Conservation (phyloP, 1,140 invertebrate species). For the Ooceraea biroi region DNA sequence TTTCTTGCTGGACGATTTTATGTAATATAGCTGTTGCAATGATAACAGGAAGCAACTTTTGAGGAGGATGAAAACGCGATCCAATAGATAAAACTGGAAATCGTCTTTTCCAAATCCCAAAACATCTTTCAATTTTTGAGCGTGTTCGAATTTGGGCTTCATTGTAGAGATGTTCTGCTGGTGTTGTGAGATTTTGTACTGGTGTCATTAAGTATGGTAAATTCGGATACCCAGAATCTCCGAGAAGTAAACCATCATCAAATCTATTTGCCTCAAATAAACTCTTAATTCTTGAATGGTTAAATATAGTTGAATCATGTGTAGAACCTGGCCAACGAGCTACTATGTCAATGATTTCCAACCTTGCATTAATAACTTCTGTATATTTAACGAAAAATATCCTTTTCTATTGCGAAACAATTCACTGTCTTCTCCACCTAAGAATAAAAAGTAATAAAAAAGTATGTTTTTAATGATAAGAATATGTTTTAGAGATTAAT, state of each 20-base stretch:
- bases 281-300: neutral
- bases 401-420: conserved; percentile 2
- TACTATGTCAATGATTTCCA: conserved; percentile 9
- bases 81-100: conserved; percentile 4
- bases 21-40: conserved; percentile 2
- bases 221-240: conserved; percentile 22
- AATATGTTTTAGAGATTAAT: neutral
- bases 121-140: neutral
- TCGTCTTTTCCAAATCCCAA: conserved; percentile 1
- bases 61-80: neutral
- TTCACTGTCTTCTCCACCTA: neutral
- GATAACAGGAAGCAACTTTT: neutral
- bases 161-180: neutral
- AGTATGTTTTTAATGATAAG: neutral
- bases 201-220: conserved; percentile 6
- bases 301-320: conserved; percentile 11
- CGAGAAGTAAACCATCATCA: neutral
- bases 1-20: neutral
- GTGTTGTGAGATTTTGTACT: neutral
- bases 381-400: conserved; percentile 5
- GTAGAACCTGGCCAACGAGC: conserved; percentile 6
- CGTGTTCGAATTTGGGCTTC: conserved; percentile 21
- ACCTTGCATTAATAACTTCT: conserved; percentile 4
- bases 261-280: neutral
- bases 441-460: neutral